phyloP scores from a whole-genome alignment of 2,797 vertebrate genomes.

The Leontocebus nigricollis region DNA sequence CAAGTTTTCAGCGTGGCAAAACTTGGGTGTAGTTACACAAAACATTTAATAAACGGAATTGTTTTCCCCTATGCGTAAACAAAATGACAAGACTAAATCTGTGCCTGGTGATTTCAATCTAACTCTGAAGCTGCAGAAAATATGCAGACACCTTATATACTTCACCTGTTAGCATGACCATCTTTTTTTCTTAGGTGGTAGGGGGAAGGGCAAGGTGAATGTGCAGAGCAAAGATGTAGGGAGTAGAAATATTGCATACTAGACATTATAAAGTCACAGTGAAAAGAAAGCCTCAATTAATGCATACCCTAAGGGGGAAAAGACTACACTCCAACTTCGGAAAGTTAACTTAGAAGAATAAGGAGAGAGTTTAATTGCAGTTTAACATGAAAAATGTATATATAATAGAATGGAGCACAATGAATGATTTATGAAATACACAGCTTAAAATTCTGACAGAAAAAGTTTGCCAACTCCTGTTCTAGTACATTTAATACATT shows the following conservation, averaged over 20 bases:
- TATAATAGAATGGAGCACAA: slow-evolving; percentile 83
- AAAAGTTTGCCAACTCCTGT: neutral
- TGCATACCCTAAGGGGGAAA: slow-evolving; percentile 84
- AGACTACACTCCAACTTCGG: slow-evolving; percentile 84
- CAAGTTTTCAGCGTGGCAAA: slow-evolving; percentile 87
- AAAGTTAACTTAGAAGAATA: slow-evolving; percentile 85
- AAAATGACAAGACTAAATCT: slow-evolving; percentile 88
- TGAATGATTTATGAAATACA: slow-evolving; percentile 82
- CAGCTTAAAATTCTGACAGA: neutral
- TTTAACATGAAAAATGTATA: slow-evolving; percentile 83
- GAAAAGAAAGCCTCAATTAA: slow-evolving; percentile 81
- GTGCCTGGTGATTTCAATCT: slow-evolving; percentile 87
- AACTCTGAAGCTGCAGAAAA: slow-evolving; percentile 87
- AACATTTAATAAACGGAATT: slow-evolving; percentile 86
- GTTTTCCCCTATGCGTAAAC: slow-evolving; percentile 86
- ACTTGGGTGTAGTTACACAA: slow-evolving; percentile 89
- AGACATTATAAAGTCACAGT: slow-evolving; percentile 82
- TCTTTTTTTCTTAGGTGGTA: slow-evolving; percentile 68
- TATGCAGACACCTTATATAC: slow-evolving; percentile 86
- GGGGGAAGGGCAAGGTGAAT: slow-evolving; percentile 81
- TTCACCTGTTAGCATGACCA: slow-evolving; percentile 83
- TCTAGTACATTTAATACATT: neutral
- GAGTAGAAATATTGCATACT: slow-evolving; percentile 79
- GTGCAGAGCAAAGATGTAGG: slow-evolving; percentile 79
- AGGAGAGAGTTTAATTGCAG: slow-evolving; percentile 83